phyloP scores from a whole-genome alignment of 2,113 vertebrate species.

The Theristicus caerulescens region DNA sequence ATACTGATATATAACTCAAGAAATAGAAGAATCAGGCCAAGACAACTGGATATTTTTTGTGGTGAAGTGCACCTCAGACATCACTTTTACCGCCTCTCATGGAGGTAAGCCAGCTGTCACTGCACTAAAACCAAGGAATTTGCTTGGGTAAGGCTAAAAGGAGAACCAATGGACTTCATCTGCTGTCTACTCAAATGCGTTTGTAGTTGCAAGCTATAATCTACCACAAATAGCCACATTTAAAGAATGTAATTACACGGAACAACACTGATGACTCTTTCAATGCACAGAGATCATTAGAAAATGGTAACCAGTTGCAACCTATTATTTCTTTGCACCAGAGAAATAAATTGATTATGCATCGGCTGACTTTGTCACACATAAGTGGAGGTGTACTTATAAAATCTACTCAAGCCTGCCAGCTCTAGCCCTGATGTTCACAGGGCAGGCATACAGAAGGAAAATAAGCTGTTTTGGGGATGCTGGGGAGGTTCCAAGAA shows the following conservation, averaged over 20 bases:
- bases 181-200: background rate
- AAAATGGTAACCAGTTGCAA: conserved; percentile 14
- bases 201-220: conserved; percentile 25
- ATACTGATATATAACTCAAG: background rate
- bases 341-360: background rate
- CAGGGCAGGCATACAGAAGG: background rate
- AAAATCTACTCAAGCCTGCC: background rate
- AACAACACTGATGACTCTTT: conserved; percentile 58
- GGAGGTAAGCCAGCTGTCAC: background rate
- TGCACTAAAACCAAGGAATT: background rate
- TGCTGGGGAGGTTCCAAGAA: background rate
- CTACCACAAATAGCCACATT: conserved; percentile 34
- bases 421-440: background rate
- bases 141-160: background rate
- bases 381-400: background rate
- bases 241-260: conserved; percentile 31
- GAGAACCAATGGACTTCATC: conserved; percentile 11
- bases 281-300: conserved; percentile 25
- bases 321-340: background rate
- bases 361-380: background rate
- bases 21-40: background rate
- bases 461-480: background rate
- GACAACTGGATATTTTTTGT: background rate
- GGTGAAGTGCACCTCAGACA: background rate
- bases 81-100: background rate